These are phyloP conservation scores for Caranx ignobilis DNA, from an alignment of 2,113 vertebrate genomes.

Conservation along the genomic window DNA sequence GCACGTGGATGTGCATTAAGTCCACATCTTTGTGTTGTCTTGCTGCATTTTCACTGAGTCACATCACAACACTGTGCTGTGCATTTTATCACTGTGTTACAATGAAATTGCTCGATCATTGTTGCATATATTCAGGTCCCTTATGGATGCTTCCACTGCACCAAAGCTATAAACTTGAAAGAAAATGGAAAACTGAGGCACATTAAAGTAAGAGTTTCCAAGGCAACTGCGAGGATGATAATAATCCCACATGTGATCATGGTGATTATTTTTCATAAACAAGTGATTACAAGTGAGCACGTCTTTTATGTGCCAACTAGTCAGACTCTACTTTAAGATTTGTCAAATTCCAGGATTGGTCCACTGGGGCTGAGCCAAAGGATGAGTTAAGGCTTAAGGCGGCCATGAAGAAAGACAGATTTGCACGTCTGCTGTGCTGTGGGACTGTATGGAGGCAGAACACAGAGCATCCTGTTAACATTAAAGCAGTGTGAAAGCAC, in stretches of 20 bases:
- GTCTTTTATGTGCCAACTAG: constrained; percentile 20
- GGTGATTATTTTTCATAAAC: constrained; percentile 26
- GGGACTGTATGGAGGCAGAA: constrained; percentile 38
- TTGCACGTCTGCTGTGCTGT: constrained; percentile 27
- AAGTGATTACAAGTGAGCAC: constrained; percentile 34
- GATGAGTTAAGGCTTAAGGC: constrained; percentile 48
- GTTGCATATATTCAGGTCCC: not conserved
- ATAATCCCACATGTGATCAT: not conserved
- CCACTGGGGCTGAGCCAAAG: constrained; percentile 24
- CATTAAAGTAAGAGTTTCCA: constrained; percentile 6
- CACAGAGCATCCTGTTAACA: constrained; percentile 57
- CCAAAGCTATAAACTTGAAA: not conserved
- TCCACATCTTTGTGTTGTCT: not conserved
- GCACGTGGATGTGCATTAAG: not conserved
- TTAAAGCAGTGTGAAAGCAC: constrained; percentile 53
- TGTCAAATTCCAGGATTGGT: constrained; percentile 55
- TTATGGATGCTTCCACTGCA: not conserved
- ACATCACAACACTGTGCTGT: not conserved
- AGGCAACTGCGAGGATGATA: constrained; percentile 22
- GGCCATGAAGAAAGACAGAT: constrained; percentile 56
- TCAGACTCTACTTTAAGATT: constrained; percentile 52
- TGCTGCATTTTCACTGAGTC: not conserved
- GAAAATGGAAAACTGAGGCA: not conserved
- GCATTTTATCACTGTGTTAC: not conserved
- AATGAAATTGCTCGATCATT: not conserved